These are phyloP conservation scores for Ivindomyrus marchei DNA, from an alignment of 2,113 vertebrate species.

Conservation along the genomic window DNA sequence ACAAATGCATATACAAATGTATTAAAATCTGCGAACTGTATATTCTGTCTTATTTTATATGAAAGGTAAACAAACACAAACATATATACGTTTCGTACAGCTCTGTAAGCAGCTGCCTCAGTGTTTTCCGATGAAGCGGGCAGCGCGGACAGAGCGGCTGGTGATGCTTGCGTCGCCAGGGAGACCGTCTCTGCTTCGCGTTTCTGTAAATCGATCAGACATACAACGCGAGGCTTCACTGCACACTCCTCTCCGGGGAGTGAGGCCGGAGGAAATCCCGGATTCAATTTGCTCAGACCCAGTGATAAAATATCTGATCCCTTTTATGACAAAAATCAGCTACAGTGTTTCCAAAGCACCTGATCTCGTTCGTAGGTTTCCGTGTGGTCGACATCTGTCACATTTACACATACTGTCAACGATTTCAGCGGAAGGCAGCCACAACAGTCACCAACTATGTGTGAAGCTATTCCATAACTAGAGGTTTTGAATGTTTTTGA, in stretches of 20 bases:
- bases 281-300: neutral
- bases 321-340: neutral
- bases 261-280: neutral
- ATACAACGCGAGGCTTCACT: neutral
- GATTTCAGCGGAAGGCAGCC: neutral
- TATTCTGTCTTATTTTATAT: neutral
- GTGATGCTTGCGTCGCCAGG: constrained; percentile 56
- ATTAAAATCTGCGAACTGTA: neutral
- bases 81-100: constrained; percentile 50
- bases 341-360: neutral
- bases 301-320: neutral
- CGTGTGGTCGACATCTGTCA: neutral
- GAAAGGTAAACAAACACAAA: constrained; percentile 32
- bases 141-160: constrained; percentile 62
- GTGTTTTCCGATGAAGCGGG: constrained; percentile 66
- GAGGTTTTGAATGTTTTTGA: neutral
- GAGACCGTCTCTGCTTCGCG: constrained; percentile 78
- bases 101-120: constrained; percentile 71
- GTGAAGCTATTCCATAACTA: neutral
- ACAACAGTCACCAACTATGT: neutral
- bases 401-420: neutral
- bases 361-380: neutral
- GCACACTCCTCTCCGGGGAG: neutral
- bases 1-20: neutral
- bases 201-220: constrained; percentile 63